Evolutionary conservation across 2,797 vertebrate species (phyloP).

Genomic region (Ambastaia sidthimunki): DNA sequence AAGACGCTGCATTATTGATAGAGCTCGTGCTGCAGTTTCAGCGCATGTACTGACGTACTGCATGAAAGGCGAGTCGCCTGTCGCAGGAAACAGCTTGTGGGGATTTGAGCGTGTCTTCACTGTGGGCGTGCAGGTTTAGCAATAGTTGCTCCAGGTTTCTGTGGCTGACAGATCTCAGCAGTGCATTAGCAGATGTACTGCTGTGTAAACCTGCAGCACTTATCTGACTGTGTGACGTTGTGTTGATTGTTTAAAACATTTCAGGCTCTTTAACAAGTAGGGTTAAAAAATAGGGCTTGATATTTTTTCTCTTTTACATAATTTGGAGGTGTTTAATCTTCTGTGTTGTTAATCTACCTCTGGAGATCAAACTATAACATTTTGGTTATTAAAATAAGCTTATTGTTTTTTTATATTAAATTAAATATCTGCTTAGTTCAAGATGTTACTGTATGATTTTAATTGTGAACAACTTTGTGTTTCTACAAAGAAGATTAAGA

Average conservation of each 20-base stretch:
- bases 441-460: no score
- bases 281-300: neutral
- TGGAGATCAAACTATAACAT: no score
- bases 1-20: slow-evolving; percentile 73
- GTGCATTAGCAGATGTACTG: slow-evolving; percentile 20
- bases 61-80: neutral
- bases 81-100: slow-evolving; percentile 42
- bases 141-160: slow-evolving; percentile 35
- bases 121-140: slow-evolving; percentile 21
- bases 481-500: neutral
- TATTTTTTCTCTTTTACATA: no score
- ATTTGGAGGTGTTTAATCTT: no score
- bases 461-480: neutral
- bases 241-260: no score
- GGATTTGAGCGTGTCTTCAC: slow-evolving; percentile 35
- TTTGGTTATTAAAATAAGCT: no score
- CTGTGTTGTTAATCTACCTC: no score
- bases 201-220: slow-evolving; percentile 1
- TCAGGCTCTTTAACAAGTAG: neutral
- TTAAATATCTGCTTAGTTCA: no score
- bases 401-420: no score
- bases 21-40: slow-evolving; percentile 39
- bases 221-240: neutral
- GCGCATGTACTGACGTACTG: slow-evolving; percentile 12
- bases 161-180: slow-evolving; percentile 48